Evolutionary conservation across 2,797 vertebrate species (phyloP), one percentile per base, ranked within the genome.

Genomic region (Dryobates pubescens): DNA sequence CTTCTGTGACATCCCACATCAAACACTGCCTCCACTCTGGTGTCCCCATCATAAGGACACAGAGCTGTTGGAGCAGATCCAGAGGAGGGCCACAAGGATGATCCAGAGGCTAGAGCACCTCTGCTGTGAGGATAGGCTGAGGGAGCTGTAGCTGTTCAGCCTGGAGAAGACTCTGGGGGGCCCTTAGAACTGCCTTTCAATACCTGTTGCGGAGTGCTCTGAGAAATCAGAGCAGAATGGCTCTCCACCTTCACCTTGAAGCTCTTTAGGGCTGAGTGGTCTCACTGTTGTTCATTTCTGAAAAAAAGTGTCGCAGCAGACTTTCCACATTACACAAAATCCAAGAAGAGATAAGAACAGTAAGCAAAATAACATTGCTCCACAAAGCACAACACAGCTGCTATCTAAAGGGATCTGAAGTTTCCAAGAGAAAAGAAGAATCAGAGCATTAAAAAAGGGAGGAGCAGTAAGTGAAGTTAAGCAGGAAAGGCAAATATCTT

Each of bases 361-460:
- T 5, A 57, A 79, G 27, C 56, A 63, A 22, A 86, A 51, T 57
- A 54, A 4, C 23, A 22, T 43, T 5, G 38, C 81, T 70, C 43
- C 9, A 49, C 6, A 38, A 24, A 67, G 8, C 27, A 67, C 8
- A 24, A 76, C 7, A 8, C 30, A 71, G 12, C 7, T 64, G 8
- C 57, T 71, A 92, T 87, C 22, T 18, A 77, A 74, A 23, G 10
- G 5, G 12, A 1, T 3, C 61, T 69, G 19, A 72, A 63, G 7
- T 77, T 95, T 90, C 45, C 36, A 74, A 77, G 18, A 57, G 10
- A 86, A 73, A 73, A 7, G 16, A 61, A 62, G n/a, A 24, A 70
- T 36, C 7, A 49, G 18, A 2, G 2, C 5, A 29, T 6, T n/a
- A 23, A 54, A 54, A 83, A 36, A 6, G 6, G 32, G 41, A 71